These are phyloP conservation scores for Xiphydria camelus DNA, from an alignment of 2,888 invertebrate species.

Conservation along the genomic window DNA sequence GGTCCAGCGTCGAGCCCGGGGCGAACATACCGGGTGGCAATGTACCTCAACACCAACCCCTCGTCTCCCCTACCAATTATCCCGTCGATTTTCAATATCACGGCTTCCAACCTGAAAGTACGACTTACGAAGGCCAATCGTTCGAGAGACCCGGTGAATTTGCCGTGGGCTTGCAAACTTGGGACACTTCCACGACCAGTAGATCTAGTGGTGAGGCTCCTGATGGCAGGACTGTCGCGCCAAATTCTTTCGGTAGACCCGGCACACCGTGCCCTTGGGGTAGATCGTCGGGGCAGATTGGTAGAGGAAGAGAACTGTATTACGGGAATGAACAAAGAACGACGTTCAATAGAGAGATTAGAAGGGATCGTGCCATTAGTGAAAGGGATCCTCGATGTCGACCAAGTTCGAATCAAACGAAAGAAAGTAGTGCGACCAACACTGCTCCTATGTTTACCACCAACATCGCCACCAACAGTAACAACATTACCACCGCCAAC, in stretches of 20 bases:
- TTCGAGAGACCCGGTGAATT: slow-evolving; percentile 10
- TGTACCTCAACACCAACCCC: slow-evolving; percentile 16
- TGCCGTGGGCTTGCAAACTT: slow-evolving; percentile 2
- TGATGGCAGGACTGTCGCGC: slow-evolving; percentile 23
- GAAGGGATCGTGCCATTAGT: slow-evolving; percentile 21
- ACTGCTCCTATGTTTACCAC: slow-evolving; percentile 8
- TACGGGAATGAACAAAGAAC: slow-evolving; percentile 32
- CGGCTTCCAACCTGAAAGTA: slow-evolving; percentile 8
- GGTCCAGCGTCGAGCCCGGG: slow-evolving; percentile 5
- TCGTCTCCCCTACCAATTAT: slow-evolving; percentile 25
- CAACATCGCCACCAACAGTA: too few species aligned
- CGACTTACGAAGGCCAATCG: slow-evolving; percentile 4
- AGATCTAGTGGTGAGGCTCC: slow-evolving; percentile 4
- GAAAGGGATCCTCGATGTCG: slow-evolving; percentile 17
- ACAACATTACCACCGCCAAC: too few species aligned
- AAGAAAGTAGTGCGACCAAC: slow-evolving; percentile 8
- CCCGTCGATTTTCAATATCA: slow-evolving; percentile 15
- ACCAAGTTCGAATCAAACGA: slow-evolving; percentile 10
- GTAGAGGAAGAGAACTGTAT: slow-evolving; percentile 25
- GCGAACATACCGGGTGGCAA: background rate
- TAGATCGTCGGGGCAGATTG: slow-evolving; percentile 25
- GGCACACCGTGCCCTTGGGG: slow-evolving; percentile 27
- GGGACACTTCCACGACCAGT: slow-evolving; percentile 3
- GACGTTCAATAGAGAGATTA: slow-evolving; percentile 28
- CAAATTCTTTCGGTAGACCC: slow-evolving; percentile 17